Base-by-base conservation (phyloP, 2,113 vertebrate genomes). In the Propithecus coquereli region DNA sequence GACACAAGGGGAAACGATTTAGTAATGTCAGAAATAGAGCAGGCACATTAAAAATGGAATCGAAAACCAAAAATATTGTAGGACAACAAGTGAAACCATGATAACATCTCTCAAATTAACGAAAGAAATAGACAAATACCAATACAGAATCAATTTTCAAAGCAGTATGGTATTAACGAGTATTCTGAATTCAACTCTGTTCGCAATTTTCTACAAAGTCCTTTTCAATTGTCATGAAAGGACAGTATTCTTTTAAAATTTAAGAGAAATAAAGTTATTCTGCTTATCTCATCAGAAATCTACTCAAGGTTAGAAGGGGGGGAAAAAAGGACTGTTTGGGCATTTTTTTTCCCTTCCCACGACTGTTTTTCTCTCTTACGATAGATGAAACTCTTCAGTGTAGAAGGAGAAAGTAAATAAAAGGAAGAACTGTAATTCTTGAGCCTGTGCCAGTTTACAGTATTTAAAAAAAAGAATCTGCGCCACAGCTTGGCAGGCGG, bases 361-460 rank as follows among this genome's bases (percentile, higher is more conserved):
- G 73, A 94, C 70, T 74, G 61, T 80, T 85, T 95, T 95, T 93
- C 97, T 97, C 84, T 98, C 96, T 98, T 97, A 92, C 54, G 95
- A 98, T 90, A 97, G 97, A 97, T 83, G 97, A 98, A 96, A 97
- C 97, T 98, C 97, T 97, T 98, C 92, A 97, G 98, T 98, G 98
- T 97, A 98, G 98, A 99, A 97, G 98, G 98, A 98, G 98, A 99
- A 98, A 99, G 97, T 98, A 99, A 99, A 99, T 98, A 98, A 98
- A 97, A 98, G 98, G 98, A 98, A 98, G 98, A 98, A 98, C 98
- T 77, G 98, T 98, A 98, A 98, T 99, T 98, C 98, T 99, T 99
- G 99, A 99, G 97, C 97, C 94, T 54, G 94, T 98, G 99, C 99
- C 99, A 99, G 98, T 98, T 98, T 99, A 99, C 99, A 99, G 99